Percentiles rank a stretch among this genome's conserved stretches.
Conservation (phyloP, 2,888 invertebrate genomes). For the Diarsia rubi region DNA sequence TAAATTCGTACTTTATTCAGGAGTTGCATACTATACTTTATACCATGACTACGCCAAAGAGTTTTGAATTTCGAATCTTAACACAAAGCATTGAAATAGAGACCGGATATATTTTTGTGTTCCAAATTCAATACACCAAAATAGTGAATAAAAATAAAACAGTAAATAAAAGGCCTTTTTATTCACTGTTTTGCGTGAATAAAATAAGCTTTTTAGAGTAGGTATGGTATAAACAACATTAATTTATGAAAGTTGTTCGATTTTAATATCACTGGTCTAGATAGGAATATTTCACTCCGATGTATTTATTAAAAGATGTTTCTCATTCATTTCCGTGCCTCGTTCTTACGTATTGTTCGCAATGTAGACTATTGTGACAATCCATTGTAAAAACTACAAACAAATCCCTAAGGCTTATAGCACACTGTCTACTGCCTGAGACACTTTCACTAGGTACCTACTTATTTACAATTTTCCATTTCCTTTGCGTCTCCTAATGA, state of each 20-base stretch:
- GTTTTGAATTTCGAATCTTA: no score
- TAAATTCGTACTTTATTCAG: no score
- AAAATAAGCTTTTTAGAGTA: no score
- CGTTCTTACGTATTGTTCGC: slow-evolving; percentile 48
- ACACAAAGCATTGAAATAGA: no score
- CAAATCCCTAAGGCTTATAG: slow-evolving; percentile 29
- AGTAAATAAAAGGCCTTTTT: no score
- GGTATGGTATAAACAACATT: background rate
- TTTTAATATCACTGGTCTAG: slow-evolving; percentile 31
- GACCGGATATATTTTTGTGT: no score
- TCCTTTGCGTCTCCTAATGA: background rate
- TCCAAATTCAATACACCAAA: no score
- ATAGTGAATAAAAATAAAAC: no score
- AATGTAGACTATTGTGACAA: slow-evolving; percentile 52
- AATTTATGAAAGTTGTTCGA: background rate
- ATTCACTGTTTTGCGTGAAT: no score
- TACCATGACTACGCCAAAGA: no score
- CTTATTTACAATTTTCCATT: slow-evolving; percentile 10
- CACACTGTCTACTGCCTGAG: slow-evolving; percentile 9
- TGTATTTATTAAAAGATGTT: slow-evolving; percentile 47
- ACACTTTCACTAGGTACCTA: slow-evolving; percentile 10
- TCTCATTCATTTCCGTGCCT: slow-evolving; percentile 50
- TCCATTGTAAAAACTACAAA: slow-evolving; percentile 39
- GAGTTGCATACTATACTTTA: no score
- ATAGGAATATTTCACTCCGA: slow-evolving; percentile 37